Evolutionary conservation across 2,888 invertebrate genomes (phyloP).

Genomic region (Homarus gammarus): DNA sequence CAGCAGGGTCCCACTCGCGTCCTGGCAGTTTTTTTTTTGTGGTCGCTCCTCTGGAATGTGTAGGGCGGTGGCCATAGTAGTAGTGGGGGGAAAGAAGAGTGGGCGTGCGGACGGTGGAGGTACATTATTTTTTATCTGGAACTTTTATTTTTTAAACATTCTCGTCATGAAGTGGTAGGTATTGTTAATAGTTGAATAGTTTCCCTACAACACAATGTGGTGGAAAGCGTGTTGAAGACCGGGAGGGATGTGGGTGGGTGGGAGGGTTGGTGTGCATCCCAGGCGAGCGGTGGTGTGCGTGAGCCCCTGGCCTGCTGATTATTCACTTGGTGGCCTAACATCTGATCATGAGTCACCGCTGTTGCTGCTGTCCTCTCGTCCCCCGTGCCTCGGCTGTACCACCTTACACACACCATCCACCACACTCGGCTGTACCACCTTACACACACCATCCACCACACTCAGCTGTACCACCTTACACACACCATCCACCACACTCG

Average conservation of each 20-base stretch:
- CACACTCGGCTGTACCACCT: too few relatives aligned
- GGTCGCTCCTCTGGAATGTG: slow-evolving; percentile 52
- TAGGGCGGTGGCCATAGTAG: slow-evolving; percentile 53
- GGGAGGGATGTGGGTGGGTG: not conserved
- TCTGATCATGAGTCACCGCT: slow-evolving; percentile 57
- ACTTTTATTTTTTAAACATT: too few relatives aligned
- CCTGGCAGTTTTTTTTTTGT: slow-evolving; percentile 42
- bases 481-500: too few relatives aligned
- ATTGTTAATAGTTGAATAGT: too few relatives aligned
- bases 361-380: slow-evolving; percentile 17
- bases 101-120: not conserved
- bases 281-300: slow-evolving; percentile 18
- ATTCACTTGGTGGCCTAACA: slow-evolving; percentile 61
- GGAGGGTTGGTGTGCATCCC: not conserved
- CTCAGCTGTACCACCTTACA: too few relatives aligned
- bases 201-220: too few relatives aligned
- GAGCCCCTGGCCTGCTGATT: slow-evolving; percentile 49
- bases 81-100: not conserved
- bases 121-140: slow-evolving; percentile 1
- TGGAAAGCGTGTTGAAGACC: too few relatives aligned
- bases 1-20: not conserved
- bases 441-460: too few relatives aligned
- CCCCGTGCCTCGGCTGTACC: too few relatives aligned
- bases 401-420: too few relatives aligned
- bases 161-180: not conserved